These are phyloP conservation scores for Brachyptera putata DNA, from an alignment of 2,888 invertebrate genomes.

Conservation along the genomic window DNA sequence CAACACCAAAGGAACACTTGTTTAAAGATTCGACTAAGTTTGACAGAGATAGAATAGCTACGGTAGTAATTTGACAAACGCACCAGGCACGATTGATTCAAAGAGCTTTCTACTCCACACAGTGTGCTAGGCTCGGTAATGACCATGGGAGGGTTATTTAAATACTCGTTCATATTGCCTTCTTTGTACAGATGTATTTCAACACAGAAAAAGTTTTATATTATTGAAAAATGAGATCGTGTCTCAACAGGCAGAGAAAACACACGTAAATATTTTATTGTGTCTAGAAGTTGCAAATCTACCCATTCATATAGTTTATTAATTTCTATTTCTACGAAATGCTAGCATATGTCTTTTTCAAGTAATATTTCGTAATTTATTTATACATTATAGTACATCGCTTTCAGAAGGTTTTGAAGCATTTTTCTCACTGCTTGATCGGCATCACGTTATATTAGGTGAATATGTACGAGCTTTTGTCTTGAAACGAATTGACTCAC, in stretches of 20 bases:
- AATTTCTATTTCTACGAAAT: conserved; percentile 23
- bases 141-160: conserved; percentile 43
- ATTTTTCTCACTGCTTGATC: conserved; percentile 4
- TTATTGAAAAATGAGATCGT: conserved; percentile 37
- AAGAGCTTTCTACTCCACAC: conserved; percentile 13
- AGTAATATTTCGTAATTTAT: neutral
- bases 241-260: conserved; percentile 40
- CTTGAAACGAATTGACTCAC: conserved; percentile 15
- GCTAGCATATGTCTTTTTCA: conserved; percentile 1
- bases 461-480: neutral
- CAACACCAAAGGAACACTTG: conserved; percentile 31
- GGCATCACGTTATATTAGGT: neutral
- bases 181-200: conserved; percentile 46
- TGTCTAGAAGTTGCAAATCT: conserved; percentile 39
- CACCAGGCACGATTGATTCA: conserved; percentile 21
- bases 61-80: conserved; percentile 24
- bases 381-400: conserved; percentile 5
- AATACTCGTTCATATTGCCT: conserved; percentile 44
- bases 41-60: conserved; percentile 26
- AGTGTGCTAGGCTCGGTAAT: conserved; percentile 37
- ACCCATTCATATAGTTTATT: conserved; percentile 19
- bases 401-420: neutral
- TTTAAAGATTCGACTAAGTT: conserved; percentile 24
- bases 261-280: conserved; percentile 35
- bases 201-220: conserved; percentile 36